A percentile compares a stretch with the other conserved stretches of the same genome.
Evolutionary conservation across 1,140 invertebrate species (phyloP).

Genomic region (Daktulosphaira vitifoliae): DNA sequence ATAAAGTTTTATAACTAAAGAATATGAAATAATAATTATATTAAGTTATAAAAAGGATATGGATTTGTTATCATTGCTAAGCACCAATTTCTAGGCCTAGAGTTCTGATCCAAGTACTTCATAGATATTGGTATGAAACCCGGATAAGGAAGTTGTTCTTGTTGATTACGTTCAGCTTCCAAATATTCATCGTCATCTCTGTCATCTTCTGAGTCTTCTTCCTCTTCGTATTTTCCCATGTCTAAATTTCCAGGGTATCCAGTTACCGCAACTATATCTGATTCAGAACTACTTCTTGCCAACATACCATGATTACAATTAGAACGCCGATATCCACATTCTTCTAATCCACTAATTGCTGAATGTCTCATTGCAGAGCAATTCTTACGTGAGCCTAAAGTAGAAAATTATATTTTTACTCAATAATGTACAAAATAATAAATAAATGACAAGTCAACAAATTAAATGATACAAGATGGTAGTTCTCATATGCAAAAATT

Average conservation of each 20-base stretch:
- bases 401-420: too few species aligned
- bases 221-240: constrained; percentile 48
- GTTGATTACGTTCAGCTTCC: constrained; percentile 37
- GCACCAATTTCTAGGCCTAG: constrained; percentile 80
- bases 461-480: too few species aligned
- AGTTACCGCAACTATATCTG: not conserved
- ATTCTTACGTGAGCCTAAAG: too few species aligned
- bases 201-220: constrained; percentile 34
- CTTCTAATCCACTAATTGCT: not conserved
- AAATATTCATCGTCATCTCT: constrained; percentile 38
- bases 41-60: constrained; percentile 76
- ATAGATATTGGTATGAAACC: constrained; percentile 76
- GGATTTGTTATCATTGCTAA: constrained; percentile 92
- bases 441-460: too few species aligned
- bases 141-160: constrained; percentile 66
- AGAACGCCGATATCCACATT: constrained; percentile 7
- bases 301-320: not conserved
- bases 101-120: constrained; percentile 76
- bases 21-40: not conserved
- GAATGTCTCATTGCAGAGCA: constrained; percentile 28
- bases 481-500: too few species aligned
- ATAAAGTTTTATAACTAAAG: too few species aligned
- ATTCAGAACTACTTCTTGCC: constrained; percentile 13
- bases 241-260: constrained; percentile 39
- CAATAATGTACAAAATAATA: too few species aligned